Evolutionary conservation across 2,888 invertebrate genomes (phyloP), one percentile per base, ranked within the genome.

Genomic region (Dioctria linearis): DNA sequence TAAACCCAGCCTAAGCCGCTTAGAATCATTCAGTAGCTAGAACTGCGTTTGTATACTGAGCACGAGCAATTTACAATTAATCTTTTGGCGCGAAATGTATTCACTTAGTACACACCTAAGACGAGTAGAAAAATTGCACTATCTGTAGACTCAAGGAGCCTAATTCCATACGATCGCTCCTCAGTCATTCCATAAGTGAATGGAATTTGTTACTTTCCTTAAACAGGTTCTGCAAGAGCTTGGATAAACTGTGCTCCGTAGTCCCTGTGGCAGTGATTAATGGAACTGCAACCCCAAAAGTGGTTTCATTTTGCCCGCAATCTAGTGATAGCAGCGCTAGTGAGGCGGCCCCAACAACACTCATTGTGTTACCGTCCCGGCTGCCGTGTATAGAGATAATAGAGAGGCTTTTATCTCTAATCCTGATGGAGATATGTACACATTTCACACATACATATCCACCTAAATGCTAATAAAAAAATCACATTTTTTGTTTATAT

Each of bases 251-350:
- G 71, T 51, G 71, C 71, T n/a, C 37, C 37, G 71, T n/a, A 71
- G 51, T 71, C 54, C 40, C 71, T 11, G 9, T 71, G 71, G 71
- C 71, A 71, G 51, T 71, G 71, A 71, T 71, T 71, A 71, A 71
- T 71, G 71, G 39, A 39, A 71, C 71, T 71, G 71, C 71, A 71
- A 13, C 39, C 54, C 54, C 71, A 51, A 54, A 71, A 71, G 51
- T 71, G 71, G 71, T 71, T 71, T 71, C 71, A 71, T 71, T 49
- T 71, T 71, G 71, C 54, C 71, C 71, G 71, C 71, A 71, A 71
- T 71, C 54, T 40, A 46, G 71, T 40, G 71, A 71, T 71, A 71
- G 71, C 51, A 40, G 39, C 54, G 37, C 49, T 69, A 46, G 25
- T 49, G 69, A n/a, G 49, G 49, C 46, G 25, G 25, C 25, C 25